Conservation (phyloP, 92 coral and sea anemone species). For the Bergia puertoricense region DNA sequence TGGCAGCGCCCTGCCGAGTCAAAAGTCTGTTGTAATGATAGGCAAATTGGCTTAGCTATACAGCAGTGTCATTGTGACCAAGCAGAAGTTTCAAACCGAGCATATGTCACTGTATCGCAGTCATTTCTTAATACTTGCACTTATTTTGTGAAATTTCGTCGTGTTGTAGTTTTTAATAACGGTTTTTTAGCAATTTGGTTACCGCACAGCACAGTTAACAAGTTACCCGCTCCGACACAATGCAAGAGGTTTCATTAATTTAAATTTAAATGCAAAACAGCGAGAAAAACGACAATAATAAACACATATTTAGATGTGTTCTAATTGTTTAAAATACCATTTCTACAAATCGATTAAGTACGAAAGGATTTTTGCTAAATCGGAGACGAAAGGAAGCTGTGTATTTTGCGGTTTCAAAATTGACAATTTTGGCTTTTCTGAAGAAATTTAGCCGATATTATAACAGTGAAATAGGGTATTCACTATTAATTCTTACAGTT, state of each 20-base stretch:
- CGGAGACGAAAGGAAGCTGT: not conserved
- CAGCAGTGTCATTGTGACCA: not conserved
- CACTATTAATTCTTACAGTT: not conserved
- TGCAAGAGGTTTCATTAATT: constrained; percentile 61
- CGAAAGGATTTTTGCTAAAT: not conserved
- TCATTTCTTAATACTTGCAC: not conserved
- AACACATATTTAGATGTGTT: constrained; percentile 63
- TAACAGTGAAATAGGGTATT: not conserved
- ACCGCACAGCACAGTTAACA: constrained; percentile 12
- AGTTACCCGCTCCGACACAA: constrained; percentile 64
- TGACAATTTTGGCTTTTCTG: not conserved
- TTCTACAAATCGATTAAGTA: constrained; percentile 56
- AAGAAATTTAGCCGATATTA: not conserved
- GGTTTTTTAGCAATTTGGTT: not conserved
- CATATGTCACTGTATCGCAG: not conserved
- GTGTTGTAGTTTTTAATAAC: not conserved
- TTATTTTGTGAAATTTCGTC: constrained; percentile 3
- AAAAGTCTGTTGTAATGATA: not conserved
- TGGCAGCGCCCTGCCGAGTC: constrained; percentile 1
- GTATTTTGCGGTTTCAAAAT: not conserved
- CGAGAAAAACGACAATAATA: constrained; percentile 56
- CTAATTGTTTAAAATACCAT: constrained; percentile 68
- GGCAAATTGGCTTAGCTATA: constrained; percentile 6
- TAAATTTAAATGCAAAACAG: constrained; percentile 75
- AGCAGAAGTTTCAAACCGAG: not conserved